Evolutionary conservation across 2,888 invertebrate species (phyloP), one percentile per base, ranked within the genome.

Genomic region (Nymphalis urticae): DNA sequence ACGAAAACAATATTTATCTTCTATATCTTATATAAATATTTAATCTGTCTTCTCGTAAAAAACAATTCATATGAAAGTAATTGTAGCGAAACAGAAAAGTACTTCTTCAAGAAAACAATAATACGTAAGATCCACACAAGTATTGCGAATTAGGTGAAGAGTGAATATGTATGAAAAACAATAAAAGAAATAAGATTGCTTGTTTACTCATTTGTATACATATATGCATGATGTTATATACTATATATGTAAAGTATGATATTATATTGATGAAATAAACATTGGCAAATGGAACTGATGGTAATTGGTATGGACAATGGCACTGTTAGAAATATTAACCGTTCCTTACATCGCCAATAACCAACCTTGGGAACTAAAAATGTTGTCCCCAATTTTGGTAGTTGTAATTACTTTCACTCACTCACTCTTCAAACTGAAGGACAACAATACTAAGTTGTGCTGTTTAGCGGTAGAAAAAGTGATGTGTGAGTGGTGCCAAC

Each of bases 151-250:
- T 56, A 56, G 27, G 17, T 27, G 16, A 13, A 5, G 36, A 58
- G 36, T 58, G 19, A 58, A 58, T 58, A 42, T 58, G 19, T 58
- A 58, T 58, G 58, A 21, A 58, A 19, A 42, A 19, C 58, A 58
- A 58, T 58, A 42, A 42, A 58, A 58, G 42, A 58, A 58, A 42
- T 58, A 58, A 42, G 42, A 58, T 58, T 36, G 58, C 42, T 58
- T 58, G 58, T 58, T 58, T 58, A 58, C 42, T 58, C 42, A 42
- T 58, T 58, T 58, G 9, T n/a, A 19, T 42, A 54, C 54, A 54
- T 51, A 51, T 19, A 42, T 36, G 58, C 58, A 58, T 36, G 2
- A 58, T 10, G 58, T 58, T 32, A 58, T 42, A 42, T 56, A n/a
- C 2, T 58, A 19, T 32, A 19, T 13, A 19, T 0, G 19, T 56